phyloP scores from a whole-genome alignment of 2,888 invertebrate genomes.

The Acleris holmiana region DNA sequence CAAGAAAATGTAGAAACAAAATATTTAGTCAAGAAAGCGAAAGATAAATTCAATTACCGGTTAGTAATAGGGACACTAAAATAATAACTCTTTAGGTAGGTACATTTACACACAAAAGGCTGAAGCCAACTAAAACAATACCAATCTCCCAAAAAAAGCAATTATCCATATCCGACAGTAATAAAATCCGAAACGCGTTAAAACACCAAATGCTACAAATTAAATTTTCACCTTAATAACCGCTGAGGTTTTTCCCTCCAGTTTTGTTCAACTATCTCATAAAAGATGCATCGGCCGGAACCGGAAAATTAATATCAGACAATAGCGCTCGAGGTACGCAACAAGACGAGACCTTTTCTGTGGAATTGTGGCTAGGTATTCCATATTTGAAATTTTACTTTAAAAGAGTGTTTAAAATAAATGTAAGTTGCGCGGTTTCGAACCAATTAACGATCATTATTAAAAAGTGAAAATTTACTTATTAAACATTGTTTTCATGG shows the following conservation, averaged over 20 bases:
- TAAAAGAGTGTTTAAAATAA: slow-evolving; percentile 2
- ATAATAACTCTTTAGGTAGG: background rate
- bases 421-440: background rate
- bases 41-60: background rate
- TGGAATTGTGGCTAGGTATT: slow-evolving; percentile 25
- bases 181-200: slow-evolving; percentile 43
- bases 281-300: slow-evolving; percentile 76
- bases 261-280: slow-evolving; percentile 73
- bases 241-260: slow-evolving; percentile 54
- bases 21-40: background rate
- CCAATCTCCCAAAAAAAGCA: slow-evolving; percentile 38
- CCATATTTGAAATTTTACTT: slow-evolving; percentile 23
- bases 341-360: slow-evolving; percentile 49
- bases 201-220: slow-evolving; percentile 49
- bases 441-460: background rate
- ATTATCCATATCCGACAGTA: slow-evolving; percentile 50
- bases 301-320: slow-evolving; percentile 81
- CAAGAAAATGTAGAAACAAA: background rate
- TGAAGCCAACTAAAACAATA: slow-evolving; percentile 23
- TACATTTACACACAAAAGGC: slow-evolving; percentile 10
- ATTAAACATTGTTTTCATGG: too few species aligned
- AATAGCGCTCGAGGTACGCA: slow-evolving; percentile 56
- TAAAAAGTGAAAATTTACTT: too few species aligned
- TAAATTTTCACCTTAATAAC: slow-evolving; percentile 57
- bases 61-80: background rate